phyloP scores from a whole-genome alignment of 2,113 vertebrate genomes.

The Anolis carolinensis region DNA sequence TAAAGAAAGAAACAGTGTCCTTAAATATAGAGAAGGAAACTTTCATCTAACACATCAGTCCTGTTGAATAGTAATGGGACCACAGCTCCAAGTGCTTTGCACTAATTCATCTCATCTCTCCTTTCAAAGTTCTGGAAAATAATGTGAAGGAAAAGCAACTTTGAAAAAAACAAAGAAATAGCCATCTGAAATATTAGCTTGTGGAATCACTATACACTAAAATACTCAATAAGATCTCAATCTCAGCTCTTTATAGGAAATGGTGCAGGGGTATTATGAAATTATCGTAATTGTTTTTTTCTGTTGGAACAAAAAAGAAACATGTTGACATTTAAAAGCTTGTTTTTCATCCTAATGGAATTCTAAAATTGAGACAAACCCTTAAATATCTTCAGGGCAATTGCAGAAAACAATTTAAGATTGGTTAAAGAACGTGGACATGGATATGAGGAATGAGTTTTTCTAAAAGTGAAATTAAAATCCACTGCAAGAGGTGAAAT shows the following conservation, averaged over 20 bases:
- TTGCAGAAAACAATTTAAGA: not conserved
- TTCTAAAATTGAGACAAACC: not conserved
- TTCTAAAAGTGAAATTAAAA: constrained; percentile 9
- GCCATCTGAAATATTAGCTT: not conserved
- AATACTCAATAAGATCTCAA: not conserved
- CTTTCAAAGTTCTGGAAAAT: not conserved
- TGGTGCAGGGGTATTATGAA: not conserved
- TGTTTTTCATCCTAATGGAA: not conserved
- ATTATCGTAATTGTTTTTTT: not conserved
- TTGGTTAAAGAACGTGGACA: not conserved
- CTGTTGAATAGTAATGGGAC: not conserved
- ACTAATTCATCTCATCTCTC: not conserved
- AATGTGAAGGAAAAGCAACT: not conserved
- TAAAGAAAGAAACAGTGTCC: not conserved
- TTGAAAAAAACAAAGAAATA: not conserved
- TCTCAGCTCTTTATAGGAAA: not conserved
- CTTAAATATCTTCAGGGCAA: constrained; percentile 4
- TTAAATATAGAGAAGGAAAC: not conserved
- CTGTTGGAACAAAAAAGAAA: not conserved
- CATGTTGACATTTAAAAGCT: not conserved
- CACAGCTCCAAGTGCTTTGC: not conserved
- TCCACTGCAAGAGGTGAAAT: not conserved
- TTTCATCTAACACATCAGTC: not conserved
- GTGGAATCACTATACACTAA: not conserved
- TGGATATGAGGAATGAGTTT: not conserved